These are phyloP conservation scores for Anoplius nigerrimus DNA, from an alignment of 2,888 invertebrate species.

Conservation along the genomic window DNA sequence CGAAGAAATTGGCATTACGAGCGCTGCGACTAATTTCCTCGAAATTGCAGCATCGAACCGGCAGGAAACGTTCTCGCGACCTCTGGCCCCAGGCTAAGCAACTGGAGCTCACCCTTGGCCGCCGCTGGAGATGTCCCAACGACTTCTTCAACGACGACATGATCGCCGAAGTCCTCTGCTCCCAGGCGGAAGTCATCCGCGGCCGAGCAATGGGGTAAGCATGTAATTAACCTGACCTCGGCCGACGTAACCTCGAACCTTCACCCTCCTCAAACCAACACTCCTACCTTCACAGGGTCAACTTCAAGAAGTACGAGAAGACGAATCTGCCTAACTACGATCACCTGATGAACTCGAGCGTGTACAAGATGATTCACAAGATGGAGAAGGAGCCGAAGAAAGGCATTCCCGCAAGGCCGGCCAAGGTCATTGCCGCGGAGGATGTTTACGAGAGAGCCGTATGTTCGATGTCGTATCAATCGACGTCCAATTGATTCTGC, in stretches of 20 bases:
- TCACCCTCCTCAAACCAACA: neutral
- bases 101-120: slow-evolving; percentile 85
- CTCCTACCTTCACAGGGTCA: slow-evolving; percentile 81
- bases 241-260: neutral
- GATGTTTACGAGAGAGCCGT: slow-evolving; percentile 76
- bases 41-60: slow-evolving; percentile 64
- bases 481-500: too few species aligned
- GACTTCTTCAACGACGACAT: slow-evolving; percentile 93
- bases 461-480: slow-evolving; percentile 46
- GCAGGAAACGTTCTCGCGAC: slow-evolving; percentile 67
- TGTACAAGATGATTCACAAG: slow-evolving; percentile 87
- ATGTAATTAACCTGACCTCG: too few species aligned
- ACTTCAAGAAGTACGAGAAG: slow-evolving; percentile 93
- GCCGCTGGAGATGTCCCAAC: slow-evolving; percentile 87
- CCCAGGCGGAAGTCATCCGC: slow-evolving; percentile 90
- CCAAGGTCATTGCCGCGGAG: slow-evolving; percentile 81
- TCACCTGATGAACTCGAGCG: slow-evolving; percentile 86
- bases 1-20: too few species aligned
- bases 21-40: too few species aligned
- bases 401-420: slow-evolving; percentile 81
- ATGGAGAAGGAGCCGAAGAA: slow-evolving; percentile 82
- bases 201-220: slow-evolving; percentile 90
- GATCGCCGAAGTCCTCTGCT: slow-evolving; percentile 89
- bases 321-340: slow-evolving; percentile 81
- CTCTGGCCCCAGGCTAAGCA: slow-evolving; percentile 82